Base-by-base conservation (phyloP, 2,888 invertebrate species). In the Muscina levida region DNA sequence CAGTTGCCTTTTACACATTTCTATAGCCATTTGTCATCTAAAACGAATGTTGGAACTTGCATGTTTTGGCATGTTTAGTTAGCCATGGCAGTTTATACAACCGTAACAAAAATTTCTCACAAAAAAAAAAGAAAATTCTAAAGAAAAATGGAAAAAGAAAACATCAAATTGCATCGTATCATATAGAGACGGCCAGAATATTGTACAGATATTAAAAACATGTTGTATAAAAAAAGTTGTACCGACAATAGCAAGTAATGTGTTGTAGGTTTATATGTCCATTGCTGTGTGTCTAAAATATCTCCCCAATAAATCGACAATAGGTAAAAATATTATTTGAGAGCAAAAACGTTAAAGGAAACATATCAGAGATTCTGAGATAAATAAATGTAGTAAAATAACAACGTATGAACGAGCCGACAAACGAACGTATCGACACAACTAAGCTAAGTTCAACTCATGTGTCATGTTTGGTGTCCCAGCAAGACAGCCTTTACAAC, bases 261-360 rank as follows among this genome's bases (percentile, higher is more conserved):
- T 31, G 31, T 31, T 31, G 8, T 31, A 31, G 4, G 8, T 31
- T 5, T 31, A 31, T 3, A 31, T 31, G 31, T 31, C 4, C 4
- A 31, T 31, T 31, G 3, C n/a, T n/a, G n/a, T n/a, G n/a, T n/a
- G n/a, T n/a, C n/a, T n/a, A n/a, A n/a, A n/a, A n/a, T n/a, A n/a
- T n/a, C n/a, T n/a, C n/a, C n/a, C n/a, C n/a, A n/a, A 31, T 31
- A 8, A 5, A 65, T 56, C 62, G 62, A 56, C 46, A 70, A 73
- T 51, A 80, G 77, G 80, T 80, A 80, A 77, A 73, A 53, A 76
- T 68, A 75, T 68, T 46, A 76, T 42, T 68, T 79, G 72, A 56
- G 13, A 56, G n/a, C n/a, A n/a, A n/a, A 24, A 26, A 13, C 24
- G 56, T 26, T n/a, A 10, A 24, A 56, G 13, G 26, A 42, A 62